Base-by-base conservation (phyloP, 1,140 invertebrate genomes). In the Drosophila pseudoobscura region DNA sequence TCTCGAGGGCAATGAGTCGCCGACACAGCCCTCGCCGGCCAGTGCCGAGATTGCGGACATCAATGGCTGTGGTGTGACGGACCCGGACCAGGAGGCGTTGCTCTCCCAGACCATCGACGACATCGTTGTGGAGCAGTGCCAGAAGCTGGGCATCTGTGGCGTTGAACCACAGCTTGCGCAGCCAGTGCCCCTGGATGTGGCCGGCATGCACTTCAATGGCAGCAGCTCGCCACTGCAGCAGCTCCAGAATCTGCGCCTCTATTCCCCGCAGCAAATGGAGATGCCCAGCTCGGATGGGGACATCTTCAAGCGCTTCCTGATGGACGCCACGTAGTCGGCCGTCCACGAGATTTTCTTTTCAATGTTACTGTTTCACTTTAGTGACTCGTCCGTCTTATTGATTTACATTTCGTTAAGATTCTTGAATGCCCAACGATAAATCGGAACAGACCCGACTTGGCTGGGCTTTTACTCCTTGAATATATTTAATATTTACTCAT, bases 51-150 rank as follows among this genome's bases (percentile, higher is more conserved):
- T 84, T 29, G 46, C 68, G 6, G 61, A 57, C 26, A 89, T 90
- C 31, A 78, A 26, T 41, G 66, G 17, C 41, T 46, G 49, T 29
- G 61, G 44, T 8, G 56, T 70, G 35, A 26, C 43, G 29, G 50
- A 71, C 39, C 53, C 61, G 1, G 83, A 88, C 6, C 76, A 85
- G 43, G 83, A 91, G 66, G 90, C 79, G 9, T 26, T 90, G 35
- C 78, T 90, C 3, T 83, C 80, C 4, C 90, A 91, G 60, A 58
- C 74, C 6, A 91, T 92, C 22, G 92, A 92, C 70, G 91, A 92
- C 74, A 87, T 92, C 62, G 89, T 92, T 5, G 83, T 88, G 2
- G 92, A 92, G 59, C 92, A 91, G 11, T 91, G 92, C 22, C 88
- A 92, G 49, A 92, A 91, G 71, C 65, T 92, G 58, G 89, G 90